Evolutionary conservation across 2,113 vertebrate species (phyloP), one percentile per base, ranked within the genome.

Genomic region (Hypomesus transpacificus): DNA sequence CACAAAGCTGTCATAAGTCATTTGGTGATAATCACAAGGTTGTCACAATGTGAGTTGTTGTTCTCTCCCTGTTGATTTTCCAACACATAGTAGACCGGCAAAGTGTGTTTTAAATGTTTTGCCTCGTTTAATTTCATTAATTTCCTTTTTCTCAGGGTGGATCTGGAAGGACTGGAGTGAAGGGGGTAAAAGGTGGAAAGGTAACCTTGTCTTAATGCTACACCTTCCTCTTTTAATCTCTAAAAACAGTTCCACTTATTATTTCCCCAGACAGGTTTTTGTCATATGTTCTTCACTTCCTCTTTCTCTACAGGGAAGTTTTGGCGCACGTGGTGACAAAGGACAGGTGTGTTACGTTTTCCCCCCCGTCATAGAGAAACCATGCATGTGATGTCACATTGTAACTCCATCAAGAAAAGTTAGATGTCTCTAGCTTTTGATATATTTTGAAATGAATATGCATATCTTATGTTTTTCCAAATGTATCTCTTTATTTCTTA

Each of bases 241-340:
- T 2, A 5, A 46, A 46, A 46, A 46, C 7, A 34, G 31, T 6
- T 46, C 39, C 39, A 2, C 9, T 46, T 7, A 46, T 11, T 7
- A 11, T 46, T 46, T 46, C 39, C 58, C 17, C 21, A 2, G 13
- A 28, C 0, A 0, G 0, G 63, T 61, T 22, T 4, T 71, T 66
- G 22, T 9, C 65, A 14, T 14, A 73, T n/a, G 3, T 2, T 8
- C 21, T 8, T 57, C 57, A 81, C 51, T 78, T 60, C 62, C 75
- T 46, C 39, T 18, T 63, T 63, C 28, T 4, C 17, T 31, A 75
- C 66, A 94, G 91, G 91, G 85, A 24, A 59, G 69, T 16, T 0
- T 1, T 2, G 92, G 89, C 16, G 77, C 77, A 34, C 75, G 18
- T 3, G 93, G 93, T 69, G 91, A 94, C 74, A 93, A 92, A 86